A percentile compares a stretch with the other conserved stretches of the same genome.
These are phyloP conservation scores for Decapterus maruadsi DNA, from an alignment of 2,797 vertebrate genomes.

Conservation along the genomic window DNA sequence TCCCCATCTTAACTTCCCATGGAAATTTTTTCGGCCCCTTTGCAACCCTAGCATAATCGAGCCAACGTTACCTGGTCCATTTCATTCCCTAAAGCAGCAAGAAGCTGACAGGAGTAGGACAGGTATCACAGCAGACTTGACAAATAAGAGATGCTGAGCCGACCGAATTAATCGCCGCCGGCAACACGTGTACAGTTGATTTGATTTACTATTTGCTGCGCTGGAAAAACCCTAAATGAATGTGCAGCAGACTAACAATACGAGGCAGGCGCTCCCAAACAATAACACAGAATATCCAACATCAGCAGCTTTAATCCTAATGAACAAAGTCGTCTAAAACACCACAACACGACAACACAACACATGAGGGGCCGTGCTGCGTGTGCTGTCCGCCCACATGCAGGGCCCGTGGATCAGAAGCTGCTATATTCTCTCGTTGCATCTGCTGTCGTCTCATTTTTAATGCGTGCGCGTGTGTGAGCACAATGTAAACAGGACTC, in stretches of 20 bases:
- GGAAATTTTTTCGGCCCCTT: too few species aligned
- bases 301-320: background rate
- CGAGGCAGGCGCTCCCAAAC: background rate
- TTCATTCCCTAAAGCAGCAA: slow-evolving; percentile 3
- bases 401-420: too few species aligned
- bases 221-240: slow-evolving; percentile 3
- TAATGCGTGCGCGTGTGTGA: background rate
- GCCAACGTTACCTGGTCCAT: background rate
- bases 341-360: too few species aligned
- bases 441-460: background rate
- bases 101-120: slow-evolving; percentile 10
- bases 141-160: slow-evolving; percentile 25
- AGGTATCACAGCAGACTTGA: slow-evolving; percentile 1
- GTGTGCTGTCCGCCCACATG: background rate
- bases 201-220: slow-evolving; percentile 23
- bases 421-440: too few species aligned
- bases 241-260: background rate
- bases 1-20: too few species aligned
- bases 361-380: background rate
- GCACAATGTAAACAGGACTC: too few species aligned
- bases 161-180: slow-evolving; percentile 21
- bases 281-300: background rate
- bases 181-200: slow-evolving; percentile 24
- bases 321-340: background rate
- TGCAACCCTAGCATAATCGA: too few species aligned